A percentile compares a stretch with the other conserved stretches of the same genome.
phyloP scores from a whole-genome alignment of 2,888 invertebrate species.

The Acrobasis suavella region DNA sequence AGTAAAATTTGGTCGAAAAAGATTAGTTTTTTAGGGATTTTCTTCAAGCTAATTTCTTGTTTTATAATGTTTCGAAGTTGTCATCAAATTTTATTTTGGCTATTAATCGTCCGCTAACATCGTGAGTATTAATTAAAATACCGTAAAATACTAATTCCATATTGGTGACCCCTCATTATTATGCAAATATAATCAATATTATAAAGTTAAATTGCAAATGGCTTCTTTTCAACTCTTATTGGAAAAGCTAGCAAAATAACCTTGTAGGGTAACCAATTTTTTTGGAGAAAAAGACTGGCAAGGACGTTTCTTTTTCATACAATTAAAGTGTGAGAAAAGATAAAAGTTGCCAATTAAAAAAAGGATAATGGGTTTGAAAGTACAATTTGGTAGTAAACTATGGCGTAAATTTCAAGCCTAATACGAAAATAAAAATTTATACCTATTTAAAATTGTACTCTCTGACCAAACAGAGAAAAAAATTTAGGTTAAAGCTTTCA shows the following conservation, averaged over 20 bases:
- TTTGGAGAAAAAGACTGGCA: not conserved
- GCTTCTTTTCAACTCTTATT: not conserved
- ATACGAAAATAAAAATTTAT: too few relatives aligned
- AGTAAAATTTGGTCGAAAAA: too few relatives aligned
- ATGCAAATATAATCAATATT: conserved; percentile 5
- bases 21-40: too few relatives aligned
- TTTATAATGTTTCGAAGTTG: not conserved
- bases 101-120: conserved; percentile 2
- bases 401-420: too few relatives aligned
- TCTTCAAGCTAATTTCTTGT: not conserved
- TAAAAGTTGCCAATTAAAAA: too few relatives aligned
- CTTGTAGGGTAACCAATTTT: conserved; percentile 4
- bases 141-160: conserved; percentile 11
- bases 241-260: not conserved
- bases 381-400: too few relatives aligned
- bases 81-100: not conserved
- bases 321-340: too few relatives aligned
- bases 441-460: too few relatives aligned
- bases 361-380: too few relatives aligned
- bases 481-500: too few relatives aligned
- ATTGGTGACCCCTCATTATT: conserved; percentile 9
- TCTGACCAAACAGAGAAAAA: too few relatives aligned
- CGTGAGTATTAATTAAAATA: conserved; percentile 9
- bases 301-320: not conserved
- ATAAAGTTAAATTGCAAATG: conserved; percentile 6